Base-by-base conservation (phyloP, 1,140 invertebrate species). In the Drosophila gunungcola region DNA sequence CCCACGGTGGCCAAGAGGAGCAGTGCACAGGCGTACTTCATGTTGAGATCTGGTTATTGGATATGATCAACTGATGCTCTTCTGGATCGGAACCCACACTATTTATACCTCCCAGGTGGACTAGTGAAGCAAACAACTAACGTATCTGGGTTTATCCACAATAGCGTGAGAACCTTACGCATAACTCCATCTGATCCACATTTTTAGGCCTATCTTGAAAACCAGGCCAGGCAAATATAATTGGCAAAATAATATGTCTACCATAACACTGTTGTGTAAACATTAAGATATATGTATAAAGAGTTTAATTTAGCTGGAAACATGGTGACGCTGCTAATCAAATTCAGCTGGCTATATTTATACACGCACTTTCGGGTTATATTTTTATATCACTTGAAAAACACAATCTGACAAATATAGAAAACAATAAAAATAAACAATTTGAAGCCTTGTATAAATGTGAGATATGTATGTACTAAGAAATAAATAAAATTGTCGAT, bases 61-160 rank as follows among this genome's bases (percentile, higher is more conserved):
- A 38, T 7, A 4, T 1, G 38, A 68, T 52, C 60, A 64, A 64
- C 64, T 68, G 64, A 68, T 68, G 38, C 58, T 65, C 0, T 43
- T 64, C 7, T 52, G 29, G 21, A 2, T 29, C 3, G 0, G 13
- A n/a, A 4, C 7, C 1, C 3, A 3, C 29, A 16, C 27, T 64
- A 63, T 68, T 68, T 68, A 68, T 68, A 68, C 60, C 46, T 0
- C n/a, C 16, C 5, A 2, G 12, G 29, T 2, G 1, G 32, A 11
- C 11, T 13, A 7, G 5, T 1, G 21, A 49, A 45, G 13, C 1
- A 34, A 52, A 52, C 13, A 52, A 11, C 16, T 11, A 12, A 5
- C 29, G 6, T 16, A 63, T 27, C 3, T 58, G n/a, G n/a, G 39
- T 4, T 27, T 56, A 13, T 58, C 4, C 29, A 12, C 2, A 32